Conservation (phyloP, 2,797 vertebrate species). For the Callimico goeldii region DNA sequence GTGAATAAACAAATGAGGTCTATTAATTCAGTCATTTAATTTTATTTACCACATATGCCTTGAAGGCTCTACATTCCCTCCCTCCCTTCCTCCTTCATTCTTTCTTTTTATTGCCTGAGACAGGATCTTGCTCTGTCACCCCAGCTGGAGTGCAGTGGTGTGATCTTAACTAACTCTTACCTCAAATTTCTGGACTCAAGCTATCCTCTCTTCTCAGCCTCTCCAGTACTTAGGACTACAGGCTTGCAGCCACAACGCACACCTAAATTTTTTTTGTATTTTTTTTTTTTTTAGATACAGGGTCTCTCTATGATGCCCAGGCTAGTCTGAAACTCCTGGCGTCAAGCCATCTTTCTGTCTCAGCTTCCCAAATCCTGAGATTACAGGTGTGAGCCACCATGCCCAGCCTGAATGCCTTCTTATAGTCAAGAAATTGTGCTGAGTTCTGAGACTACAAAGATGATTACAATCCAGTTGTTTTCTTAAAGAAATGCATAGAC, state of each 20-base stretch:
- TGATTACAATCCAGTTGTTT: background rate
- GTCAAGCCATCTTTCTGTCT: background rate
- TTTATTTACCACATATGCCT: background rate
- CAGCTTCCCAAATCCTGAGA: background rate
- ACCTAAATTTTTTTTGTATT: too few species aligned
- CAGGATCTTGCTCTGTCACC: background rate
- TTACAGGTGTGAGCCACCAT: background rate
- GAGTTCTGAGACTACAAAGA: background rate
- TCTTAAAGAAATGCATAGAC: background rate
- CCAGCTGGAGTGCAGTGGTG: background rate
- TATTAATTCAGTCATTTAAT: background rate
- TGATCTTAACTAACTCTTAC: background rate
- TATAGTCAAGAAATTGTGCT: background rate
- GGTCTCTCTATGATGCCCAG: background rate
- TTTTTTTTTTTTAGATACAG: background rate
- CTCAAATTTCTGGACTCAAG: background rate
- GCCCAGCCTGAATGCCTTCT: background rate
- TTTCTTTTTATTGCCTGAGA: background rate
- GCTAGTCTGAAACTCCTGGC: background rate
- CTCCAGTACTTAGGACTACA: background rate
- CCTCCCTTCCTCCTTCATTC: background rate
- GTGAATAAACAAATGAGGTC: background rate
- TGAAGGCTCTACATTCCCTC: background rate
- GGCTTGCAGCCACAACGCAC: background rate
- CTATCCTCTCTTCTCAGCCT: background rate